Base-by-base conservation (phyloP, 2,797 vertebrate species). In the Heterohyrax brucei region DNA sequence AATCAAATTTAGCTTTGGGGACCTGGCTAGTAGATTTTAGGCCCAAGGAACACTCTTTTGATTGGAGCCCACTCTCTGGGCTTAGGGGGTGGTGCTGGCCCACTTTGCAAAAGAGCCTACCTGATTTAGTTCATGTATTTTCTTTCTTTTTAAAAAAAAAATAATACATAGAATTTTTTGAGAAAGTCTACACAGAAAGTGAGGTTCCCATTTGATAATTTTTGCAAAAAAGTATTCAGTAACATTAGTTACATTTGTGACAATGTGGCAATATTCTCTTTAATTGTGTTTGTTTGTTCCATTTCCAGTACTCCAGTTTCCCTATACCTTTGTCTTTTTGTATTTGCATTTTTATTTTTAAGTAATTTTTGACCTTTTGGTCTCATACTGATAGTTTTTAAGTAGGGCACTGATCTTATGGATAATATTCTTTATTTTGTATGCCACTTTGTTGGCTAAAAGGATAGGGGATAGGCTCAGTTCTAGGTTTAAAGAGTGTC, bases 61-160 rank as follows among this genome's bases (percentile, higher is more conserved):
- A 87, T 30, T 9, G 83, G 56, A 82, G 64, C 70, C 62, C 93
- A 77, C 78, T 95, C 88, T 94, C 61, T 16, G 46, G 26, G n/a
- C 94, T 56, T 24, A 81, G 94, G 61, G 64, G 13, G 89, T 93
- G 59, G 62, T 3, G 0, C 83, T 13, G 0, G 84, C 87, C 53
- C 28, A 16, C 87, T 95, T 93, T 87, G 73, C 82, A 95, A 78
- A 90, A 95, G 80, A 44, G 59, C 44, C 82, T 91, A 70, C 96
- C 44, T 76, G 46, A 76, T 22, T 77, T 10, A 26, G 26, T 46
- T 77, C 14, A 8, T 72, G 68, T 72, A 33, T 33, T 72, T 72
- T 33, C n/a, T 33, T 19, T 19, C 16, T 72, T 70, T 70, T 56
- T 56, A n/a, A n/a, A n/a, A n/a, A n/a, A n/a, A 12, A 72, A 72